Base-by-base conservation (phyloP, 1,140 invertebrate species). In the Ceratoteleas bidentatus region DNA sequence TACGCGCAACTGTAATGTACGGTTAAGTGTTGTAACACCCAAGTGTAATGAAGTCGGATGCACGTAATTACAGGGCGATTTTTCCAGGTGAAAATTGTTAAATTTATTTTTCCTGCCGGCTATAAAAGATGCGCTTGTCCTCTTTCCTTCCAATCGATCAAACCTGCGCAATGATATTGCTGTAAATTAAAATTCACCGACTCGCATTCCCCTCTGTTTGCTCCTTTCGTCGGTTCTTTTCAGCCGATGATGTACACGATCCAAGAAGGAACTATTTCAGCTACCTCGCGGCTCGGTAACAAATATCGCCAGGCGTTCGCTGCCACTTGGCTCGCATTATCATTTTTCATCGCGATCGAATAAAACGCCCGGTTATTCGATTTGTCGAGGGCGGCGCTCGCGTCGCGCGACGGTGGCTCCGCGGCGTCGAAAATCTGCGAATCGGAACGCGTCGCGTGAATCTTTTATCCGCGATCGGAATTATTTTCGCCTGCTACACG, bases 401-500 rank as follows among this genome's bases (percentile, higher is more conserved):
- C 45, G 38, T 43, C 54, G 14, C 47, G 40, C 53, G 33, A 36
- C n/a, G n/a, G n/a, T n/a, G n/a, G n/a, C n/a, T n/a, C n/a, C n/a
- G n/a, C n/a, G n/a, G n/a, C n/a, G n/a, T n/a, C n/a, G n/a, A n/a
- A n/a, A n/a, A n/a, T n/a, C n/a, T n/a, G n/a, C n/a, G n/a, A 62
- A 62, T 66, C 45, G 10, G 43, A 68, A 69, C 57, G 60, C 60
- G 52, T 58, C 47, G 49, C 52, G 40, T 75, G 54, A 66, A 76
- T 76, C 14, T 61, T 76, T 66, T 60, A 66, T 45, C 38, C 13
- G 49, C n/a, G 32, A 15, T 11, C 4, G 47, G 34, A 49, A 68
- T 76, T 62, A 61, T 76, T 76, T 76, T 76, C 24, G 36, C 33
- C 62, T 15, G 32, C 24, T 32, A 79, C 45, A 50, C 54, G 45